A percentile compares a stretch with the other conserved stretches of the same genome.
phyloP scores from a whole-genome alignment of 2,113 vertebrate genomes.

The Cricetomys ansorgei region DNA sequence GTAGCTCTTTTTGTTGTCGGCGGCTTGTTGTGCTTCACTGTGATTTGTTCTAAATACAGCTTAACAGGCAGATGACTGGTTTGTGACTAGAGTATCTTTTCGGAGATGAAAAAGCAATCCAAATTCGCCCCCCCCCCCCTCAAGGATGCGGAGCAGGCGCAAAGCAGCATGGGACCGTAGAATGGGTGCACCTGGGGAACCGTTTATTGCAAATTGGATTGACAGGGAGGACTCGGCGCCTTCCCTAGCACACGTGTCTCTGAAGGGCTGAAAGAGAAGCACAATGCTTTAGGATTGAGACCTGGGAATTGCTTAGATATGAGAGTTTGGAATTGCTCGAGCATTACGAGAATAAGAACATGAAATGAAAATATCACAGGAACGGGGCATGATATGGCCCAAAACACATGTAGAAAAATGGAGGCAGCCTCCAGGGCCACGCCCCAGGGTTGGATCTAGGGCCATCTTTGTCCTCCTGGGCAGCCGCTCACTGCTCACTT shows the following conservation, averaged over 20 bases:
- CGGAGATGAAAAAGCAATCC: slow-evolving; percentile 78
- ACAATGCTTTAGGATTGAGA: slow-evolving; percentile 63
- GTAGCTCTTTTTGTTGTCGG: slow-evolving; percentile 85
- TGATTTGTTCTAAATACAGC: slow-evolving; percentile 89
- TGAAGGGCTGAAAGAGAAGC: slow-evolving; percentile 61
- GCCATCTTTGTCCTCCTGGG: not conserved
- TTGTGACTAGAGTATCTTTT: slow-evolving; percentile 85
- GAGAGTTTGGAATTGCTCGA: slow-evolving; percentile 74
- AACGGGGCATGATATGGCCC: not conserved
- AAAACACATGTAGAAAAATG: slow-evolving; percentile 43
- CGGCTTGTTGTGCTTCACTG: slow-evolving; percentile 87
- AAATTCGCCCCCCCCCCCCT: slow-evolving; percentile 75
- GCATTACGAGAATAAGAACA: slow-evolving; percentile 75
- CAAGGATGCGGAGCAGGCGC: slow-evolving; percentile 62
- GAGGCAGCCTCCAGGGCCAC: not conserved
- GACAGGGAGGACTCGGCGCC: slow-evolving; percentile 41
- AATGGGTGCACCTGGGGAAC: slow-evolving; percentile 71
- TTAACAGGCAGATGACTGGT: slow-evolving; percentile 90
- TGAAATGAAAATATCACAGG: slow-evolving; percentile 64
- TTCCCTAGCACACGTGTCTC: slow-evolving; percentile 23
- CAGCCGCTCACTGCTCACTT: too few relatives aligned
- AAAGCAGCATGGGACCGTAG: slow-evolving; percentile 48
- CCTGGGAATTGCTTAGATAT: slow-evolving; percentile 70
- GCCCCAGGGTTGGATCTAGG: not conserved
- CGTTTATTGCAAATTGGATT: not conserved